Evolutionary conservation across 2,113 vertebrate genomes (phyloP), one percentile per base, ranked within the genome.

Genomic region (Hydrolagus affinis): DNA sequence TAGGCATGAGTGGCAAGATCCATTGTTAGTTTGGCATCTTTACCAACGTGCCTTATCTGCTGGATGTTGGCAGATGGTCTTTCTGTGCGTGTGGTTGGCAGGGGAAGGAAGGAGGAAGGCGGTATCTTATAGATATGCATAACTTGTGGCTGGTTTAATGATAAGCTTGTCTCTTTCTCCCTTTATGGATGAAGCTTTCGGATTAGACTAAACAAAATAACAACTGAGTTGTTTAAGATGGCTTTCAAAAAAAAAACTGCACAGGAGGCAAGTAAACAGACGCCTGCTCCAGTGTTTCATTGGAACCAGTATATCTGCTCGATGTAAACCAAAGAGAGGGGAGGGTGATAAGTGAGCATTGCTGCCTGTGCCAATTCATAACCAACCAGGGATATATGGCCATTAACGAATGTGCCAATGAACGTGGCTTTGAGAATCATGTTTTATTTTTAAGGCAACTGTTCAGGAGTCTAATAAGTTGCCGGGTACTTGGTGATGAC

Each of bases 371-470:
- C 11, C 25, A 75, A 17, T 44, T 32, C 44, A 28, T 15, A 56
- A 14, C 21, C 9, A 75, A 75, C 17, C 8, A 9, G 32, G 73
- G 56, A 44, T 75, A 56, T 21, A 44, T 75, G 21, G 73, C 17
- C 32, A 75, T 21, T 15, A 8, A 17, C 9, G 11, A 11, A 30
- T 74, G 25, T 56, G 72, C 28, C 2, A 44, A 44, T 56, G 44
- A 8, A 75, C 44, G 32, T 75, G 73, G 56, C 73, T 21, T 30
- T 75, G 21, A 3, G 32, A 75, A 75, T 75, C 56, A 75, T 21
- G 32, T 75, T 75, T 7, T 10, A 75, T 75, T 75, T 75, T 75
- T 44, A 75, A 75, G 17, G 19, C 73, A 75, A 56, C 73, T 32
- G 4, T 44, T 75, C 73, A 21, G 73, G 72, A 75, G 30, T 15